phyloP scores from a whole-genome alignment of 1,140 invertebrate genomes.

The Ylistrum balloti region DNA sequence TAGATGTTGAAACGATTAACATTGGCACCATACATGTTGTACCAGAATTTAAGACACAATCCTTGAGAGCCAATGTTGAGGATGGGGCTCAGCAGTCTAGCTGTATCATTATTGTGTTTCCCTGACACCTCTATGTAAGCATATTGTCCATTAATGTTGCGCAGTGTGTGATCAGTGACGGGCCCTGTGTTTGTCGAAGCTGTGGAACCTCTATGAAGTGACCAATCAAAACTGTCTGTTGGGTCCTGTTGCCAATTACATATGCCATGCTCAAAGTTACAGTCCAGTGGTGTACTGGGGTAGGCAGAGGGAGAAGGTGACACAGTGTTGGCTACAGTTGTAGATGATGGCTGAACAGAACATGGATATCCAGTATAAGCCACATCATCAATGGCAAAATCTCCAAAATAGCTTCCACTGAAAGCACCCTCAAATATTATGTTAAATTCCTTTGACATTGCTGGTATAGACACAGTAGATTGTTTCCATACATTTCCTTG shows the following conservation, averaged over 20 bases:
- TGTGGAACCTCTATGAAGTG: conserved; percentile 71
- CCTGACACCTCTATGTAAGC: conserved; percentile 73
- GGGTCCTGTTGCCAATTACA: conserved; percentile 77
- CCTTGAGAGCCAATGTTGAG: conserved; percentile 62
- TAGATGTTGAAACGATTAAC: conserved; percentile 76
- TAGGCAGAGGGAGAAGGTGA: conserved; percentile 57
- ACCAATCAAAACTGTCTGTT: conserved; percentile 78
- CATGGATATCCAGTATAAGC: conserved; percentile 80
- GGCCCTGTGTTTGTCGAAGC: conserved; percentile 74
- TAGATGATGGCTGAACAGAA: conserved; percentile 80
- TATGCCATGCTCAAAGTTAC: conserved; percentile 77
- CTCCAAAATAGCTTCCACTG: conserved; percentile 86
- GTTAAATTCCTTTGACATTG: conserved; percentile 73
- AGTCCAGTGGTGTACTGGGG: conserved; percentile 73
- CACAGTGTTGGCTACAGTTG: conserved; percentile 41
- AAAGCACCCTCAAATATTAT: conserved; percentile 87
- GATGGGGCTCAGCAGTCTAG: conserved; percentile 86
- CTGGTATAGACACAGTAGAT: conserved; percentile 61
- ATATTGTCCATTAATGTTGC: conserved; percentile 72
- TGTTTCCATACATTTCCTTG: conserved; percentile 77
- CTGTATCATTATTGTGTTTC: conserved; percentile 85
- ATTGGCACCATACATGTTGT: conserved; percentile 88
- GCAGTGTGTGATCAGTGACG: conserved; percentile 75
- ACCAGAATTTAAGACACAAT: conserved; percentile 87
- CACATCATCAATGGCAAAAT: conserved; percentile 90